Base-by-base conservation (phyloP, 2,113 vertebrate genomes). In the Myodes glareolus region DNA sequence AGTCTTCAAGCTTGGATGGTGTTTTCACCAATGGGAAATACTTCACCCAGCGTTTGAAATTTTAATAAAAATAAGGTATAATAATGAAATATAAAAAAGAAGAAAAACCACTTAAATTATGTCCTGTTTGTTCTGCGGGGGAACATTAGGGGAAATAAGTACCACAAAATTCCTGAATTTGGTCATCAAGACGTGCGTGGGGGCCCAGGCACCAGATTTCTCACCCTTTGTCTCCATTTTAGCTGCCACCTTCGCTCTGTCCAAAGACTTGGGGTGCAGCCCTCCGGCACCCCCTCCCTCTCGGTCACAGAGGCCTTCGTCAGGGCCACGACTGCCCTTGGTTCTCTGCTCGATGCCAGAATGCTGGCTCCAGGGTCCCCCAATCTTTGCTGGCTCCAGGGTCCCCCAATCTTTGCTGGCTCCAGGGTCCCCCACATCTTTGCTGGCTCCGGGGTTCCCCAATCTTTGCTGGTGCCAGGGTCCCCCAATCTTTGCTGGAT, bases 161-260 rank as follows among this genome's bases (percentile, higher is more conserved):
- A 73, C 39, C 86, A 96, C 73, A 87, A 92, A 67, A 42, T 85
- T 90, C 82, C 67, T 90, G 42, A 94, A 92, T 88, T 70, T 94
- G 68, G 55, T 88, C 36, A 72, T 78, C 45, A 89, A 90, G 45
- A 16, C 55, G 25, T 33, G 11, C n/a, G 5, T 21, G 12, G n/a
- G 12, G 61, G 45, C 21, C 5, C 61, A 92, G 33, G 25, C 12
- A 65, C 8, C 61, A 67, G 33, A 39, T 45, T 31, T 31, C 55
- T 67, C 36, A 33, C 13, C 45, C 29, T 21, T n/a, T 7, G 17
- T 19, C 70, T 52, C 17, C 63, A 9, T 4, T 1, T 31, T 67
- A 90, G 47, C n/a, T 76, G 33, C 63, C 5, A 29, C 52, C 25
- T 86, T 85, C 39, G 19, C 63, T 45, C 65, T 94, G 61, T n/a